phyloP scores from a whole-genome alignment of 2,113 vertebrate species.

The Porphyrio hochstetteri region DNA sequence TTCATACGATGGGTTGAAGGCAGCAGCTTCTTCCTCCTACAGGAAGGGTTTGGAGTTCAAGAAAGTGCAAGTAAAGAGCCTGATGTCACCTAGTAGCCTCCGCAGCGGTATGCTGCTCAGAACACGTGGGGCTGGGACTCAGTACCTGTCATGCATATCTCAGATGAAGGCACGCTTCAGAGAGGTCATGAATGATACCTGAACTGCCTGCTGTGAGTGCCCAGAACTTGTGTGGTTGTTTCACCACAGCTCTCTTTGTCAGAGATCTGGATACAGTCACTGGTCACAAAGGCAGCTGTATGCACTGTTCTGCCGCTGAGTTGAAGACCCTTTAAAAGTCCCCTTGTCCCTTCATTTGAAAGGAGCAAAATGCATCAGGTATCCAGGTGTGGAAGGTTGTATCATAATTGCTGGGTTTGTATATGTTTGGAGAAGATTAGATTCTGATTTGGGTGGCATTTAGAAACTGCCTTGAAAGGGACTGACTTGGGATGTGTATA shows the following conservation, averaged over 20 bases:
- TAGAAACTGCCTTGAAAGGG: background rate
- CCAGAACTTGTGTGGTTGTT: background rate
- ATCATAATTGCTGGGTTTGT: accelerated
- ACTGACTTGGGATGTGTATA: background rate
- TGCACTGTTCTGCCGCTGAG: background rate
- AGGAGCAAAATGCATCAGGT: background rate
- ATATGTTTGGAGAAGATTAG: background rate
- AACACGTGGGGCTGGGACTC: background rate
- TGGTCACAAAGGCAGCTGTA: background rate
- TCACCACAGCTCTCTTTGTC: background rate
- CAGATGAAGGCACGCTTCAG: background rate
- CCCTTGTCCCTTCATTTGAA: background rate
- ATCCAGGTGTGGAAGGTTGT: background rate
- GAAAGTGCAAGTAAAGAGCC: background rate
- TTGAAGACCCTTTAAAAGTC: background rate
- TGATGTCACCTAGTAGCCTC: background rate
- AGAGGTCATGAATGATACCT: background rate
- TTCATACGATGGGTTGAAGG: background rate
- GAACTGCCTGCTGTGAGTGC: background rate
- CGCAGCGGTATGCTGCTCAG: background rate
- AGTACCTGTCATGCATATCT: background rate
- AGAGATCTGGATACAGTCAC: background rate
- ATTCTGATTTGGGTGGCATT: background rate
- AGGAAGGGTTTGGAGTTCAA: background rate
- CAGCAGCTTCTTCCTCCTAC: background rate